Conservation (phyloP, 1,140 invertebrate species). For the Euborellia annulipes region DNA sequence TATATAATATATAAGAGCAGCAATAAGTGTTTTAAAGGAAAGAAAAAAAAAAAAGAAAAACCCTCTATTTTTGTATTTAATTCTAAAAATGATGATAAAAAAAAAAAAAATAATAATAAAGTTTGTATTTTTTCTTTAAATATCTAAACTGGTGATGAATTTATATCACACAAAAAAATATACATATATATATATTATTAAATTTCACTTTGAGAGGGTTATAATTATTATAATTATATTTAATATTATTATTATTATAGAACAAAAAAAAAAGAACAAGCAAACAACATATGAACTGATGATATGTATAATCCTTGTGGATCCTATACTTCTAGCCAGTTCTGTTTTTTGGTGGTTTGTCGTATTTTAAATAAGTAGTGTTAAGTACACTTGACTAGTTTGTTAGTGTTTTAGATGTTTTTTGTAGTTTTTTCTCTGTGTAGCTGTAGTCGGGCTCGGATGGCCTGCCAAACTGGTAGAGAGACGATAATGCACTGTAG, state of each 20-base stretch:
- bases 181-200: not conserved
- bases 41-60: conserved; percentile 10
- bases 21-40: conserved; percentile 12
- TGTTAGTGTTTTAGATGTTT: conserved; percentile 15
- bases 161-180: too few species aligned
- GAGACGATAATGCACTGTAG: conserved; percentile 14
- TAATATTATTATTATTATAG: too few species aligned
- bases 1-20: conserved; percentile 11
- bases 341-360: conserved; percentile 16
- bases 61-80: conserved; percentile 18
- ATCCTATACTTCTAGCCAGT: conserved; percentile 9
- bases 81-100: conserved; percentile 15
- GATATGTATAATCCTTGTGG: not conserved
- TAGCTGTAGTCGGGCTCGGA: conserved; percentile 12
- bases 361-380: conserved; percentile 11
- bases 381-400: conserved; percentile 15
- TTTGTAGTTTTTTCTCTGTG: conserved; percentile 14
- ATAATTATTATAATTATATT: not conserved
- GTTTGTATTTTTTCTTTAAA: conserved; percentile 16
- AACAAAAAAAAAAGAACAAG: too few species aligned
- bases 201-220: not conserved
- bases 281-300: conserved; percentile 1
- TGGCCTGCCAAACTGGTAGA: conserved; percentile 14
- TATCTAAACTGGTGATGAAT: conserved; percentile 5
- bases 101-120: conserved; percentile 12